A percentile compares a stretch with the other conserved stretches of the same genome.
Evolutionary conservation across 2,888 invertebrate genomes (phyloP).

Genomic region (Thyatira batis): DNA sequence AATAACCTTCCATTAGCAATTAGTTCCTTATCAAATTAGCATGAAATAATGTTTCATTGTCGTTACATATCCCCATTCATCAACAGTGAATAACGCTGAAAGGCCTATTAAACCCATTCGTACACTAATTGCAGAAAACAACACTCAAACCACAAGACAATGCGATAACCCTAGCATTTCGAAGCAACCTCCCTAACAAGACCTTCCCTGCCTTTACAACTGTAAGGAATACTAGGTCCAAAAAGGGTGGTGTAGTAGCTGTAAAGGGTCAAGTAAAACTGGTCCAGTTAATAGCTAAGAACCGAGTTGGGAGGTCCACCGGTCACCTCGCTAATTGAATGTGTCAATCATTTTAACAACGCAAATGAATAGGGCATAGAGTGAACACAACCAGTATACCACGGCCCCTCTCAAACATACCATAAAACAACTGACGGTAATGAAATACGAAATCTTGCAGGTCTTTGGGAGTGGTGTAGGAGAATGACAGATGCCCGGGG

Average conservation of each 20-base stretch:
- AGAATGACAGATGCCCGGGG: constrained; percentile 62
- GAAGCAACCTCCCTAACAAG: constrained; percentile 40
- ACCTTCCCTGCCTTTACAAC: constrained; percentile 27
- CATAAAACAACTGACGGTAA: not conserved
- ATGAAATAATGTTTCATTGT: constrained; percentile 23
- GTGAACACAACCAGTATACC: constrained; percentile 51
- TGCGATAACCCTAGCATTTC: constrained; percentile 59
- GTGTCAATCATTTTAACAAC: constrained; percentile 91
- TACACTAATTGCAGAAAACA: constrained; percentile 77
- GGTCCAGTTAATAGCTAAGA: constrained; percentile 61
- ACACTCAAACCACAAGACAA: constrained; percentile 72
- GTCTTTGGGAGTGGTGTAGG: constrained; percentile 38
- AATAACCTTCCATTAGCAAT: not conserved
- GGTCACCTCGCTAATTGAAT: constrained; percentile 88
- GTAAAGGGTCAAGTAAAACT: constrained; percentile 38
- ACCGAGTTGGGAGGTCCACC: constrained; percentile 81
- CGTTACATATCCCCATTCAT: constrained; percentile 37
- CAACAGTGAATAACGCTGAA: constrained; percentile 56
- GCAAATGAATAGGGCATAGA: constrained; percentile 81
- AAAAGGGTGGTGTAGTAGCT: constrained; percentile 12
- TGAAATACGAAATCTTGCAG: constrained; percentile 10
- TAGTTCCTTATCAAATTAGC: constrained; percentile 1
- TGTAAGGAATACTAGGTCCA: constrained; percentile 3
- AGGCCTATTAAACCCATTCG: constrained; percentile 70
- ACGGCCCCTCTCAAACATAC: constrained; percentile 36